phyloP scores from a whole-genome alignment of 2,888 invertebrate genomes.

The Drosophila planitibia region DNA sequence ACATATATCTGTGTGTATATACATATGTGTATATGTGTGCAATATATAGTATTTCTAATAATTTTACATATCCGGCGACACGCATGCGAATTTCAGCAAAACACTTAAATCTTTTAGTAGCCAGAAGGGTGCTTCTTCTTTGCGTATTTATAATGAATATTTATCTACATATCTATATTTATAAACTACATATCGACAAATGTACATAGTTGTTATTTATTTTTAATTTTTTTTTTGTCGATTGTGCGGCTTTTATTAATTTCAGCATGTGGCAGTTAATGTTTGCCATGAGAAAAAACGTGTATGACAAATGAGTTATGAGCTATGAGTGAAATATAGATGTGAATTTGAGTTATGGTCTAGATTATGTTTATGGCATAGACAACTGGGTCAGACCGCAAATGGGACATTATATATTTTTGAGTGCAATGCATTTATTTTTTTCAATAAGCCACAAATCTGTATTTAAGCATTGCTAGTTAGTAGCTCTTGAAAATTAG shows the following conservation, averaged over 20 bases:
- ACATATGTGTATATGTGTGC: constrained; percentile 20
- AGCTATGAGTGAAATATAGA: neutral
- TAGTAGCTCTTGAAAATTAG: neutral
- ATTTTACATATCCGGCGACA: constrained; percentile 67
- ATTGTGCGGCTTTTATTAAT: constrained; percentile 20
- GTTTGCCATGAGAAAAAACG: constrained; percentile 15
- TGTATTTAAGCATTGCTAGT: neutral
- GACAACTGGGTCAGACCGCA: constrained; percentile 45
- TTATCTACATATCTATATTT: constrained; percentile 9
- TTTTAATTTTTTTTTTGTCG: neutral
- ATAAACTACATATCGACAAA: constrained; percentile 16
- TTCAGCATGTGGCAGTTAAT: constrained; percentile 19
- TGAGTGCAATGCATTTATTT: constrained; percentile 6
- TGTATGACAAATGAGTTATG: constrained; percentile 7
- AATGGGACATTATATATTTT: constrained; percentile 18
- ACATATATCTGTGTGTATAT: constrained; percentile 9
- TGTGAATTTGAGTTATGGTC: constrained; percentile 40
- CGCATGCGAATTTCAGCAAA: constrained; percentile 48
- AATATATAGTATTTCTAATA: constrained; percentile 60
- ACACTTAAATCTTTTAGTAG: constrained; percentile 38
- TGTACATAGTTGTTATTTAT: constrained; percentile 12
- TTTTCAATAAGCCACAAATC: constrained; percentile 9
- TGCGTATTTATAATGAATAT: constrained; percentile 3
- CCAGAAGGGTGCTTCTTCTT: constrained; percentile 9
- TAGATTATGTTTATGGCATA: constrained; percentile 44